Conservation (phyloP, 2,113 vertebrate species). For the Barbus barbus region DNA sequence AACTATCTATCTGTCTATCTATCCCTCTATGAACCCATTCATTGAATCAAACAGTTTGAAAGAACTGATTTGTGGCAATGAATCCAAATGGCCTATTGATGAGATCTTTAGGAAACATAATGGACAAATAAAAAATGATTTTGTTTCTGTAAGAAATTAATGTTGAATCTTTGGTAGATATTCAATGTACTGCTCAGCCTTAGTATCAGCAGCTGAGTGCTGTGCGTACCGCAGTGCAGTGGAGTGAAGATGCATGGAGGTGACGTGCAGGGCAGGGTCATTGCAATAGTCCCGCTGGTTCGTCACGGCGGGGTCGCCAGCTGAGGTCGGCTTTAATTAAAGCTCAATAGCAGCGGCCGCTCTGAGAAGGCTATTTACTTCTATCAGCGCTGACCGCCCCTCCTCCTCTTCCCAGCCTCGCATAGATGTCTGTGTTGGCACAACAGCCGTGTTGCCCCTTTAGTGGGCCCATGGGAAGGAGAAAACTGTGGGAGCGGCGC, state of each 20-base stretch:
- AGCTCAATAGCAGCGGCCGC: constrained; percentile 7
- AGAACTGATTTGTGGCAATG: neutral
- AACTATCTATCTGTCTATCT: too few relatives aligned
- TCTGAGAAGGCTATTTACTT: constrained; percentile 50
- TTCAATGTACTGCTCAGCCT: neutral
- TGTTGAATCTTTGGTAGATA: neutral
- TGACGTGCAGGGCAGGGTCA: constrained; percentile 23
- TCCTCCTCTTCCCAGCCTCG: neutral
- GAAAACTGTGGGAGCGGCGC: neutral
- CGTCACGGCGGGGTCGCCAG: constrained; percentile 46
- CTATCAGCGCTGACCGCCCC: constrained; percentile 13
- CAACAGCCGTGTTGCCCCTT: constrained; percentile 31
- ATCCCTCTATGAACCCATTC: neutral
- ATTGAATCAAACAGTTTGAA: neutral
- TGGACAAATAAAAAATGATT: neutral
- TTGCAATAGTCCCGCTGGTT: constrained; percentile 34
- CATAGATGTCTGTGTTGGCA: constrained; percentile 36
- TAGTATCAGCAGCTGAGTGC: too few relatives aligned
- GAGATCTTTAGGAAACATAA: neutral
- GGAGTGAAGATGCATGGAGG: neutral
- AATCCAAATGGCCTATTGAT: neutral
- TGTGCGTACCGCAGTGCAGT: neutral
- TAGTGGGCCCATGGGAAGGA: constrained; percentile 7
- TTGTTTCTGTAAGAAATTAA: too few relatives aligned
- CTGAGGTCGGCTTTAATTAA: constrained; percentile 50